Evolutionary conservation across 2,113 vertebrate genomes (phyloP).

Genomic region (Malurus elegans): DNA sequence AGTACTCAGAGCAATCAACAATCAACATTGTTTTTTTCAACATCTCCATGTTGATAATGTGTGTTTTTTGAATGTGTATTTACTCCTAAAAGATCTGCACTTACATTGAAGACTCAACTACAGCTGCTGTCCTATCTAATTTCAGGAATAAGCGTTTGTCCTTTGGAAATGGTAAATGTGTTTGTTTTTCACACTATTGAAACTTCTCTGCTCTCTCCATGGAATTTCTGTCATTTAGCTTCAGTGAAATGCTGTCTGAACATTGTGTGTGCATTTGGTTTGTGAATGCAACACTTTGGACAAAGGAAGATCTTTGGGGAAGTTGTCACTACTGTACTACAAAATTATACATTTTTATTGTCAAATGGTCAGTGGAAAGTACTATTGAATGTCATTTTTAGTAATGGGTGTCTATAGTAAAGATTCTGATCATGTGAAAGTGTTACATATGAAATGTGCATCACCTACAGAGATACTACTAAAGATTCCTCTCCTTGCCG

Average conservation of each 20-base stretch:
- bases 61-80: neutral
- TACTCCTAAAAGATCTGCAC: neutral
- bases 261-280: neutral
- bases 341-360: neutral
- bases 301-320: neutral
- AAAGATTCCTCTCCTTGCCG: neutral
- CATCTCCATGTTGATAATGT: neutral
- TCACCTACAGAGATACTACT: neutral
- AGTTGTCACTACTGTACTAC: neutral
- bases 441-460: neutral
- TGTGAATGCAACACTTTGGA: neutral
- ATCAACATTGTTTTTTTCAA: too few species aligned
- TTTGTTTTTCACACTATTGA: neutral
- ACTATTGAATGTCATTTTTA: neutral
- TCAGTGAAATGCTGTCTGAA: neutral
- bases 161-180: neutral
- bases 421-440: neutral
- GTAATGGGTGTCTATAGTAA: neutral
- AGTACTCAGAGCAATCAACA: slow-evolving; percentile 39
- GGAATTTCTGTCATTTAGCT: neutral
- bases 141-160: neutral
- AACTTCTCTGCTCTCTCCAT: neutral
- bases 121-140: neutral
- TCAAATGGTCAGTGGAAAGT: neutral
- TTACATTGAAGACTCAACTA: neutral